Base-by-base conservation (phyloP, 2,113 vertebrate genomes). In the Nipponia nippon region DNA sequence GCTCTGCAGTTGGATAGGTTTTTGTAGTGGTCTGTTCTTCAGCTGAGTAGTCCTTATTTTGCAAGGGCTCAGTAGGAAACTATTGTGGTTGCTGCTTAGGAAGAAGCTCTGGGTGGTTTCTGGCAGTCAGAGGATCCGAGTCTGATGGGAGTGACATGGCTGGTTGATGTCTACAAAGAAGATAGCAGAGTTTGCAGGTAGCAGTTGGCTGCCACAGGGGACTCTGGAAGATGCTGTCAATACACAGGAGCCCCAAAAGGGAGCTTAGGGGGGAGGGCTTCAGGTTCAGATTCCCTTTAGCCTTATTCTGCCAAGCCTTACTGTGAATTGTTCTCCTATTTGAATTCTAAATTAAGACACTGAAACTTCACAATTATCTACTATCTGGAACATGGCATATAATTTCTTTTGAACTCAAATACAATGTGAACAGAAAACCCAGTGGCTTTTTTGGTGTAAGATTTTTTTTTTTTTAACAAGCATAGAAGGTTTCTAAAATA, bases 121-220 rank as follows among this genome's bases (percentile, higher is more conserved):
- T 83, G 52, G 21, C 27, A 1, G 0, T 26, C 0, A 0, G 11
- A 26, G 13, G n/a, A 15, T 58, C 58, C 13, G 32, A 27, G 58
- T 3, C 11, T 20, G 38, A 16, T 61, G 49, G 26, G 0, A 2
- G 29, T n/a, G 67, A 38, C 3, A 6, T 3, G 27, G 8, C 42
- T 67, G 46, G 40, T 26, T 26, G 12, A 10, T 52, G 52, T 38
- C 49, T 44, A 3, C 17, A 25, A 29, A 11, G 15, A 11, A 19
- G 58, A 13, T 0, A 26, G 11, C 18, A 22, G 4, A 21, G 42
- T 36, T 36, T 42, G 40, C 34, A 65, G 82, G 44, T 7, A 30
- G 10, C 47, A 10, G 2, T 40, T 56, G 53, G 36, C 72, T 83
- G 52, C 58, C 44, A 1, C 16, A 8, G 58, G 26, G 20, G 20